Evolutionary conservation across 2,888 invertebrate species (phyloP), one percentile per base, ranked within the genome.

Genomic region (Pelosia muscerda): DNA sequence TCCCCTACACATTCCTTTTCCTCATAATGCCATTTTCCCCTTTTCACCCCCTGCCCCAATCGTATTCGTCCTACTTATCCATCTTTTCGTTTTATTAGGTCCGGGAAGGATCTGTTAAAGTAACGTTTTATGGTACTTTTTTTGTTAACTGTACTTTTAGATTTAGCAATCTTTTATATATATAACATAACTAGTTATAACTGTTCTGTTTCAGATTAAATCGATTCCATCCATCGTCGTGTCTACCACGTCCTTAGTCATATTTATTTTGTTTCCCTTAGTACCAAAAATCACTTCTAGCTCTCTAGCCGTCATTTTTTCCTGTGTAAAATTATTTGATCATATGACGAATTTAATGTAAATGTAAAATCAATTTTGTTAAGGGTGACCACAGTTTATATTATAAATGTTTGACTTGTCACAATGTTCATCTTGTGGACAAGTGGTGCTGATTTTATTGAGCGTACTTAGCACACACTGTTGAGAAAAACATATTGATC

Each of bases 401-500:
- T 53, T 26, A 75, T 77, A 79, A 73, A 62, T 64, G 53, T 65
- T 63, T 63, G 67, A 71, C 72, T 77, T 78, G 77, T 78, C 77
- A 79, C 77, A 78, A 76, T 59, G 61, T 71, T 58, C 69, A 34
- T 64, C 57, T 25, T 42, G 49, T 64, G 65, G 73, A 62, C 63
- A 65, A 74, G 60, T 54, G 72, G 71, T 71, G 80, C 74, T 74
- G 42, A 59, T 59, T 54, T 38, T 58, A 66, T 63, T 59, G 63
- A 68, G 73, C 73, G 75, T 73, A 81, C 72, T 70, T 73, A 75
- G 77, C 72, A 76, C 74, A 53, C 73, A 63, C 68, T 74, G 64
- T 77, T 74, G 74, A 72, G 77, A 78, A 81, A 84, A 88, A 85
- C 89, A 90, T 90, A 90, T 90, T 93, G 93, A 93, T 93, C 93